Evolutionary conservation across 2,113 vertebrate genomes (phyloP), one percentile per base, ranked within the genome.

Genomic region (Macrotus californicus): DNA sequence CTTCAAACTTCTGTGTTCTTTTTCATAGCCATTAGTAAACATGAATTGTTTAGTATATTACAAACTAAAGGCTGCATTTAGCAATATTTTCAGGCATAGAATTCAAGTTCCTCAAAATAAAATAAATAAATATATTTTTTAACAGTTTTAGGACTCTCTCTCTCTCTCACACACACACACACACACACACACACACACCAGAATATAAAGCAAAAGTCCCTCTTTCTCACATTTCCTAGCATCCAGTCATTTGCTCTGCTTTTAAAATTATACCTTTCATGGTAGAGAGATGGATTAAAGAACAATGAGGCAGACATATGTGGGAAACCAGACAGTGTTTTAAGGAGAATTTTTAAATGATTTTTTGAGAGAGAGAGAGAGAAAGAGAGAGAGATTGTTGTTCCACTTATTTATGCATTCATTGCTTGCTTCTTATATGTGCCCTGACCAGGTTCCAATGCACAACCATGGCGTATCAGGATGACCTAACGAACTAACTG

Each of bases 11-110:
- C 46, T 87, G 73, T 90, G 46, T 95, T 84, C 4, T 67, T 87
- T 70, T 69, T 66, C 34, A 15, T 22, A 43, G 48, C 82, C 56
- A 94, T 96, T 79, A 91, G 24, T 64, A 94, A 94, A 56, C n/a
- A 84, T 54, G 16, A 19, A 90, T 80, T 80, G 7, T 84, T 52
- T 90, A 61, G 18, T 31, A 73, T 61, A 61, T 48, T 34, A 91
- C 41, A 90, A 69, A 54, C 72, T 52, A 50, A 92, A 85, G 75
- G 13, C 11, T 72, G 1, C 26, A 91, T 15, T 81, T 13, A 80
- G 21, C 11, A 91, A n/a, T 90, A 84, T 93, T 75, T 92, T 70
- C 7, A 69, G 56, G 34, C 9, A 54, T 16, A 84, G 6, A 54
- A 80, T 41, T 41, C 46, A 90, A 86, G 19, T 43, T 64, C 80